Conservation (phyloP, 1,140 invertebrate species). For the Meloidogyne floridensis region DNA sequence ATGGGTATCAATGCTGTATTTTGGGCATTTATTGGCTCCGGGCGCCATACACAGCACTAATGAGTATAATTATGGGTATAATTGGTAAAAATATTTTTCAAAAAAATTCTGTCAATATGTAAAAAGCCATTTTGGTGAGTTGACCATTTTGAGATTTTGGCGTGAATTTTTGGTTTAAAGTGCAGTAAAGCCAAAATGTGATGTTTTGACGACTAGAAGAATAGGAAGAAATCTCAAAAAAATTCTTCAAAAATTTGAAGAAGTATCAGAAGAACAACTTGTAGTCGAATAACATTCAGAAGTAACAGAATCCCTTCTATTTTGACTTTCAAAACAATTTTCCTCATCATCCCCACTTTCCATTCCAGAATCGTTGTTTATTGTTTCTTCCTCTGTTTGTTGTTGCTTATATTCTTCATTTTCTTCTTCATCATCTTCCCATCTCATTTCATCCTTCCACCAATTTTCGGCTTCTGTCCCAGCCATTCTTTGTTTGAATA, state of each 20-base stretch:
- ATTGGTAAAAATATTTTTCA: too few relatives aligned
- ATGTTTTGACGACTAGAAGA: too few relatives aligned
- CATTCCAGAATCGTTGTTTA: constrained; percentile 19
- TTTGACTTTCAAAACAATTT: background rate
- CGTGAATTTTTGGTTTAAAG: too few relatives aligned
- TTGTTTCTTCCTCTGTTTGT: background rate
- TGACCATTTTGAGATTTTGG: too few relatives aligned
- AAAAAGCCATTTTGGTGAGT: too few relatives aligned
- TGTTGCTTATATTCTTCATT: too few relatives aligned
- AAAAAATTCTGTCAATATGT: too few relatives aligned
- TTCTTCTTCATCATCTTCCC: constrained; percentile 41
- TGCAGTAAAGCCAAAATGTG: too few relatives aligned
- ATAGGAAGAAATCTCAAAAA: background rate
- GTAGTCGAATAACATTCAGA: background rate
- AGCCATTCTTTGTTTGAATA: constrained; percentile 42
- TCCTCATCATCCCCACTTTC: constrained; percentile 21
- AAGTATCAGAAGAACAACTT: background rate
- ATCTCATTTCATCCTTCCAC: constrained; percentile 53
- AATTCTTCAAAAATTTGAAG: background rate
- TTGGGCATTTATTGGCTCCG: too few relatives aligned
- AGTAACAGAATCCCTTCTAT: background rate
- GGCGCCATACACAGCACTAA: too few relatives aligned
- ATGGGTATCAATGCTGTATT: too few relatives aligned
- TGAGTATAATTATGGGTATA: too few relatives aligned
- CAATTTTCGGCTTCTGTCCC: constrained; percentile 58